These are phyloP conservation scores for Drosophila algonquin DNA, from an alignment of 2,888 invertebrate species.

Conservation along the genomic window DNA sequence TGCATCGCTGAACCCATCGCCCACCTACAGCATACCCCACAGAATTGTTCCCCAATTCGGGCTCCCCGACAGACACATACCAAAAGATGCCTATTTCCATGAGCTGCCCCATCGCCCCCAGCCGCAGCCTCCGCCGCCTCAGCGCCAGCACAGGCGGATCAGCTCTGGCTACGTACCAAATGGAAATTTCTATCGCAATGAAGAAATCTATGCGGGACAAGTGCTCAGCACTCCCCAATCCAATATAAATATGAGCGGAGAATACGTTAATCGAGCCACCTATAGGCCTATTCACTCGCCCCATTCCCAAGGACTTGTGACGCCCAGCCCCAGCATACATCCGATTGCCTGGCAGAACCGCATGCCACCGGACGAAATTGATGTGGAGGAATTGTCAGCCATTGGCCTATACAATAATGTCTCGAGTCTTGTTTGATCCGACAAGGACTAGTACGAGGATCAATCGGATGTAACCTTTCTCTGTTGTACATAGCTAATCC, in stretches of 20 bases:
- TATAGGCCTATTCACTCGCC: conserved; percentile 29
- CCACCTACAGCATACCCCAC: conserved; percentile 30
- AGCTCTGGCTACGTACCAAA: conserved; percentile 40
- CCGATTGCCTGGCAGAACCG: conserved; percentile 37
- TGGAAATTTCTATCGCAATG: conserved; percentile 30
- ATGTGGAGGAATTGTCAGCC: conserved; percentile 42
- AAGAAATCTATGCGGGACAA: conserved; percentile 20
- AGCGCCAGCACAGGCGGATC: conserved; percentile 19
- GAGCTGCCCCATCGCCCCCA: conserved; percentile 85
- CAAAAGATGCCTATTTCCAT: conserved; percentile 87
- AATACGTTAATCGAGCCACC: conserved; percentile 31
- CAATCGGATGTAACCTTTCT: not conserved
- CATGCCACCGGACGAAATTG: conserved; percentile 51
- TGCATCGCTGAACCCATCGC: conserved; percentile 33
- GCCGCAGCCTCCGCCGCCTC: conserved; percentile 49
- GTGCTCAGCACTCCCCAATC: conserved; percentile 1
- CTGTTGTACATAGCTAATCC: conserved; percentile 28
- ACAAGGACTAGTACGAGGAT: not conserved
- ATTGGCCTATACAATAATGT: conserved; percentile 69
- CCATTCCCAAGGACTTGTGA: conserved; percentile 25
- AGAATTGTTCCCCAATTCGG: conserved; percentile 38
- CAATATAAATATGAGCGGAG: conserved; percentile 2
- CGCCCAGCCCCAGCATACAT: conserved; percentile 20
- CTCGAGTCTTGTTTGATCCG: conserved; percentile 60
- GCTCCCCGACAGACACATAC: conserved; percentile 83